Conservation (phyloP, 2,113 vertebrate species). For the Nettapus auritus region DNA sequence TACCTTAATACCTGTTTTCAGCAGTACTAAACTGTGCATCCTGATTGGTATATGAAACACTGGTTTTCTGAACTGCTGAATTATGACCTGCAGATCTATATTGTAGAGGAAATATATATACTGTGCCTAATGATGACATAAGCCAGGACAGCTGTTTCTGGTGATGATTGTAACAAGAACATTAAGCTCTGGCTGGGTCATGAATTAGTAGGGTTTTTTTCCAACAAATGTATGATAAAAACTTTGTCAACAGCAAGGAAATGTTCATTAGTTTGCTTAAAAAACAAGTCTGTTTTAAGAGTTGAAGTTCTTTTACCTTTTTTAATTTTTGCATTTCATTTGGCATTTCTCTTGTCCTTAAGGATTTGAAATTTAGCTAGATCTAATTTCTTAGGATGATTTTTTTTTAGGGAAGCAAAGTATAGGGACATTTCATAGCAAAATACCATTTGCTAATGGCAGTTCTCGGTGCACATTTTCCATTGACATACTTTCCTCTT, state of each 20-base stretch:
- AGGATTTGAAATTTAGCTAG: background rate
- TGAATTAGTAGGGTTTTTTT: background rate
- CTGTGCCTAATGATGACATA: background rate
- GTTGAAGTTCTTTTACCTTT: background rate
- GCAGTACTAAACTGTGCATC: background rate
- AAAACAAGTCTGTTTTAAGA: background rate
- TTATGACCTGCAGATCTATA: background rate
- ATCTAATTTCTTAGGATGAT: background rate
- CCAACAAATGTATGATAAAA: background rate
- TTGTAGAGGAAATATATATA: background rate
- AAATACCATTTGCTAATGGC: background rate
- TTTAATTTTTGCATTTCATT: background rate
- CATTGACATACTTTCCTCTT: background rate
- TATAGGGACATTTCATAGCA: background rate
- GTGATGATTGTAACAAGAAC: background rate
- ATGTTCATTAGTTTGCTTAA: background rate
- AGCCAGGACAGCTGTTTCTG: slow-evolving; percentile 7
- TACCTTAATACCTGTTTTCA: too few relatives aligned
- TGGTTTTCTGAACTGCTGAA: background rate
- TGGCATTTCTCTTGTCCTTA: background rate
- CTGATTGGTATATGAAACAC: background rate
- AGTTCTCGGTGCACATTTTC: background rate
- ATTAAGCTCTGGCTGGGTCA: background rate
- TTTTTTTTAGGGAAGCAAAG: background rate
- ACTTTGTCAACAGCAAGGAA: background rate